Base-by-base conservation (phyloP, 1,140 invertebrate species). In the Notospermus geniculatus region DNA sequence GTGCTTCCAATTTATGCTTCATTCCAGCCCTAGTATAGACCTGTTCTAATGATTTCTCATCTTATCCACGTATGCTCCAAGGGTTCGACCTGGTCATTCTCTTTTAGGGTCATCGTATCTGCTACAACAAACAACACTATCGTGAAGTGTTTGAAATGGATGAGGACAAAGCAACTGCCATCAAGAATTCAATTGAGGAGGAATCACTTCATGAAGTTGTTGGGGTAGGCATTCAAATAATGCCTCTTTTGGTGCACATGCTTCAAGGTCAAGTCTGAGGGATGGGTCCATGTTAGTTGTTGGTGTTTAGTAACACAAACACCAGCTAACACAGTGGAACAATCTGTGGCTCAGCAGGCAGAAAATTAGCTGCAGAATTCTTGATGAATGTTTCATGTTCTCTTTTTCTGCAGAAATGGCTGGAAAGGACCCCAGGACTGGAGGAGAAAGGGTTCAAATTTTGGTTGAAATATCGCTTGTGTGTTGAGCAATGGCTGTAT, bases 371-470 rank as follows among this genome's bases (percentile, higher is more conserved):
- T n/a, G n/a, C n/a, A n/a, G n/a, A n/a, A n/a, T n/a, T n/a, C n/a
- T n/a, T n/a, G n/a, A n/a, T n/a, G n/a, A n/a, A n/a, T n/a, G n/a
- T n/a, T n/a, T n/a, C 7, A 50, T 53, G 23, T 59, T n/a, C 60
- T 46, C 52, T 0, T 60, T 63, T 58, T 28, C 39, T 69, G 15
- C 52, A 85, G 83, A 73, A 68, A 63, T 99, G 96, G 96, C 82
- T 98, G 45, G 92, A 95, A 65, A 83, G 95, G 22, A 98, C 95
- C 0, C 96, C 96, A 0, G 96, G 95, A 0, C 83, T 97, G 1
- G 89, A 91, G 68, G 80, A 79, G 56, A 28, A 87, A 55, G 91
- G 91, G 1, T 96, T 96, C 72, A 88, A 96, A 76, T 98, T 98
- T 80, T 97, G 93, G 93, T 86, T 87, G 5, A 93, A 95, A 71